Percentiles rank a stretch among this genome's conserved stretches.
Evolutionary conservation across 2,888 invertebrate species (phyloP).

Genomic region (Idaea aversata): DNA sequence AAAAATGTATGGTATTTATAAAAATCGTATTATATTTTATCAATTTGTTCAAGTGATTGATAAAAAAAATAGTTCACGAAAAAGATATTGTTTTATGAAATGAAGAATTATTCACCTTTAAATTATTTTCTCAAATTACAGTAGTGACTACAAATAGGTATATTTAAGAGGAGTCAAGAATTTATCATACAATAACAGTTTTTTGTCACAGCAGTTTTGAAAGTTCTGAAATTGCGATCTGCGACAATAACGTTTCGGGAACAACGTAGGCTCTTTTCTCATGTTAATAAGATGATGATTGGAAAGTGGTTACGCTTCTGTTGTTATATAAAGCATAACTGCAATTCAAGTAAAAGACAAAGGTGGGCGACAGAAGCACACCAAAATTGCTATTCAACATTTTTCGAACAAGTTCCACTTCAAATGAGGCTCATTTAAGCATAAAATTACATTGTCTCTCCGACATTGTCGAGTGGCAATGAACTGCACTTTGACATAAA

Average conservation of each 20-base stretch:
- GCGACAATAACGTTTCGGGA: conserved; percentile 40
- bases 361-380: conserved; percentile 59
- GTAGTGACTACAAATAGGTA: neutral
- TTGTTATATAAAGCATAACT: conserved; percentile 75
- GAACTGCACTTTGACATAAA: conserved; percentile 81
- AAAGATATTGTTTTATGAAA: too few species aligned
- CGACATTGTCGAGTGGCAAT: conserved; percentile 77
- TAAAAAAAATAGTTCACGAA: too few species aligned
- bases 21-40: too few species aligned
- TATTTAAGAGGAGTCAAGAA: conserved; percentile 10
- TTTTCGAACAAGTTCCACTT: conserved; percentile 75
- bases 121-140: too few species aligned
- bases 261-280: conserved; percentile 36
- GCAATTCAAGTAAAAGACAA: conserved; percentile 69
- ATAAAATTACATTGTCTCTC: conserved; percentile 79
- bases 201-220: conserved; percentile 29
- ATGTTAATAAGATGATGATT: conserved; percentile 52
- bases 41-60: too few species aligned
- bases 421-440: conserved; percentile 73
- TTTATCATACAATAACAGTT: conserved; percentile 15
- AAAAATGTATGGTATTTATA: too few species aligned
- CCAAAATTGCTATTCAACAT: conserved; percentile 75
- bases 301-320: conserved; percentile 71
- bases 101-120: too few species aligned
- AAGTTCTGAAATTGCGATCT: conserved; percentile 45